Base-by-base conservation (phyloP, 1,140 invertebrate species). In the Spodoptera frugiperda region DNA sequence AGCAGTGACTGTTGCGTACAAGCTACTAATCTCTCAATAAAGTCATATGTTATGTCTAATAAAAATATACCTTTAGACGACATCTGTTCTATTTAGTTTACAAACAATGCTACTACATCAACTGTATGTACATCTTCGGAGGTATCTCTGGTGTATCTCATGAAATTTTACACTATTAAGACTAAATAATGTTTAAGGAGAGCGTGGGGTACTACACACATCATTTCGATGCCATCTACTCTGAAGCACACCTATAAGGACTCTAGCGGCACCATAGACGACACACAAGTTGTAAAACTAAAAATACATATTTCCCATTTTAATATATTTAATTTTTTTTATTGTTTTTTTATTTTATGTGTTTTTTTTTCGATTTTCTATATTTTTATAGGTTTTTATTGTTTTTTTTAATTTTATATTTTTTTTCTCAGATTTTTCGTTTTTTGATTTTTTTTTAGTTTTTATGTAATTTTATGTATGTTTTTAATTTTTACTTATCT, bases 131-230 rank as follows among this genome's bases (percentile, higher is more conserved):
- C 72, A 75, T 17, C n/a, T 1, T 44, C 25, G 46, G 72, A 75
- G 72, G 72, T 75, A 75, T 75, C 72, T 75, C 72, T 75, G 72
- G 72, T 65, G 72, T 75, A 75, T 75, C 72, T 75, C 72, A 75
- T 75, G 72, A 75, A 75, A 65, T 73, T 61, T 44, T 65, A 65
- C 46, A 53, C 48, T 54, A 53, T 25, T 44, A n/a, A 63, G 39
- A 33, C 5, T 74, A 44, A 73, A 12, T 33, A 25, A 59, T 17
- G 19, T 63, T 39, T 48, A 57, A 39, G 72, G 72, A 63, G 2
- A 19, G 72, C 59, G 6, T 33, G 59, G 72, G 44, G 48, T 14
- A 75, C 59, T 75, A 75, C 49, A 65, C 39, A 39, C 57, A 51
- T 63, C 72, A 25, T 49, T 33, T 49, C 48, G 21, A 75, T 75